Evolutionary conservation across 35 echinoderm and acorn worm species (phyloP).

Genomic region (Chiridota heheva): DNA sequence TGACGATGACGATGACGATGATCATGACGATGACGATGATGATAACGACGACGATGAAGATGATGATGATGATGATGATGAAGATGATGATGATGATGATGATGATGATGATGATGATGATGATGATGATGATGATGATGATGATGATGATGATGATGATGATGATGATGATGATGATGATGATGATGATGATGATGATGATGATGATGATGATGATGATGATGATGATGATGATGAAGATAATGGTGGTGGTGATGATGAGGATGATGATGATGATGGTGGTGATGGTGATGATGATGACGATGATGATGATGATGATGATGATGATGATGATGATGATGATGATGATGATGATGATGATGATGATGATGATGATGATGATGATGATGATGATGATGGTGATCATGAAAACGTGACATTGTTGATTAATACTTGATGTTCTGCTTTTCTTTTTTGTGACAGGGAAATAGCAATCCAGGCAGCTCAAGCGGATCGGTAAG

Average conservation of each 20-base stretch:
- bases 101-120: constrained; percentile 27
- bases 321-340: constrained; percentile 34
- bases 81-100: constrained; percentile 23
- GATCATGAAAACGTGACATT: not conserved
- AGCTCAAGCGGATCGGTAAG: too few species aligned
- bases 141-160: constrained; percentile 30
- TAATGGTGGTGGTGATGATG: constrained; percentile 11
- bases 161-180: constrained; percentile 21
- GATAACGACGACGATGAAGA: not conserved
- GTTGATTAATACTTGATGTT: not conserved
- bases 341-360: constrained; percentile 33
- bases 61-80: constrained; percentile 26
- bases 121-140: constrained; percentile 19
- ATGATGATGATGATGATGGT: not conserved
- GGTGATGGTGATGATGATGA: constrained; percentile 22
- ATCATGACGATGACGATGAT: not conserved
- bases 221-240: constrained; percentile 17
- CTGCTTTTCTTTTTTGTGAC: not conserved
- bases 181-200: constrained; percentile 1
- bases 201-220: constrained; percentile 2
- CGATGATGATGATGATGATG: constrained; percentile 15
- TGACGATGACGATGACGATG: constrained; percentile 17
- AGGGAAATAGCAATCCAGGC: not conserved
- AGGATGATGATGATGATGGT: constrained; percentile 19
- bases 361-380: constrained; percentile 26